Percentiles rank a stretch among this genome's conserved stretches.
Conservation (phyloP, 1,140 invertebrate species). For the Akabosia matsudoensis region DNA sequence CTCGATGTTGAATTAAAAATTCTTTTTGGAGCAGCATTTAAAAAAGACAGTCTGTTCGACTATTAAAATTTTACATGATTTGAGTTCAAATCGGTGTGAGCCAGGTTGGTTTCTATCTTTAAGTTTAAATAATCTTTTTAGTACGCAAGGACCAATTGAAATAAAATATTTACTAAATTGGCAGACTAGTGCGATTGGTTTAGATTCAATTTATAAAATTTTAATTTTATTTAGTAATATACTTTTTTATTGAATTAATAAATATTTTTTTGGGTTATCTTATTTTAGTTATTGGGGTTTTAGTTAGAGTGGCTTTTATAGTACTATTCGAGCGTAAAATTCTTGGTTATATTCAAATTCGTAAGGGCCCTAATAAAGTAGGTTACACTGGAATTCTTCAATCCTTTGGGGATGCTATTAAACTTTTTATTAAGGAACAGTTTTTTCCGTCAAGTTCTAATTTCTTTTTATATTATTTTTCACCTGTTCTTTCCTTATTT, state of each 20-base stretch:
- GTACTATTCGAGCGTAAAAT: constrained; percentile 21
- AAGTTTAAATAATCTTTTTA: not conserved
- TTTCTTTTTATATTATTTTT: constrained; percentile 58
- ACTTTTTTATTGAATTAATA: not conserved
- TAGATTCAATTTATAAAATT: not conserved
- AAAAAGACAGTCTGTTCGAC: constrained; percentile 6
- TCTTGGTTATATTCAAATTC: constrained; percentile 11
- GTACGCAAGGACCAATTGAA: not conserved
- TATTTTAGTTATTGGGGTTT: not conserved
- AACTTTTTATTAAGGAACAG: constrained; percentile 62
- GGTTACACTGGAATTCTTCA: constrained; percentile 61
- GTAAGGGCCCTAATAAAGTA: constrained; percentile 50
- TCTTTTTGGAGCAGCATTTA: not conserved
- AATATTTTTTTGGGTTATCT: not conserved
- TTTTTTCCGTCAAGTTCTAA: constrained; percentile 55
- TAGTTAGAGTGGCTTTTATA: constrained; percentile 17
- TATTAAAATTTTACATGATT: constrained; percentile 7
- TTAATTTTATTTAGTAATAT: constrained; percentile 4
- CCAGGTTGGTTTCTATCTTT: constrained; percentile 16
- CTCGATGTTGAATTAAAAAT: constrained; percentile 17
- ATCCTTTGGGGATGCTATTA: constrained; percentile 65
- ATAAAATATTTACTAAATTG: not conserved
- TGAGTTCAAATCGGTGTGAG: constrained; percentile 13
- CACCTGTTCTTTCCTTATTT: constrained; percentile 59
- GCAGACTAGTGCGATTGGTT: constrained; percentile 4